phyloP scores from a whole-genome alignment of 2,797 vertebrate genomes.

The Aplochiton taeniatus region DNA sequence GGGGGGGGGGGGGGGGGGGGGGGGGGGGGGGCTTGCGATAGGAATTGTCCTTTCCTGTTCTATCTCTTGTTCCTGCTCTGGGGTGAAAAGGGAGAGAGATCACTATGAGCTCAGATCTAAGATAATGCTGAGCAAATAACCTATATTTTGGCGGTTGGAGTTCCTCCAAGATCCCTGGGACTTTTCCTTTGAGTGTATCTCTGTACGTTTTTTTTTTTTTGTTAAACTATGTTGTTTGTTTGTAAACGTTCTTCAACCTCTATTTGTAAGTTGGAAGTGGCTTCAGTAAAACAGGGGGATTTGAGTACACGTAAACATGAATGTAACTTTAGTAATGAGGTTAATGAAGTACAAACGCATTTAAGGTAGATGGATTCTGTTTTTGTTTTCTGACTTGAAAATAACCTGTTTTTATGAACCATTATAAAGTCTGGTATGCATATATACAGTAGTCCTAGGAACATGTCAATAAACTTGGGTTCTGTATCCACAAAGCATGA shows the following conservation, averaged over 20 bases:
- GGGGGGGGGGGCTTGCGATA: conserved; percentile 39
- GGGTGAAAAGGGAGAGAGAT: conserved; percentile 34
- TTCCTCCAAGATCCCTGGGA: conserved; percentile 63
- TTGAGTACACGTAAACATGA: conserved; percentile 77
- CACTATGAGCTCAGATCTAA: conserved; percentile 61
- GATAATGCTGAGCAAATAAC: conserved; percentile 64
- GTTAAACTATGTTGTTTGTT: conserved; percentile 75
- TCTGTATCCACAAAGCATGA: conserved; percentile 83
- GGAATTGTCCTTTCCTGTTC: conserved; percentile 48
- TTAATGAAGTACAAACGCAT: conserved; percentile 79
- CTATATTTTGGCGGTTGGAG: conserved; percentile 64
- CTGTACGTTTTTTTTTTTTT: conserved; percentile 63
- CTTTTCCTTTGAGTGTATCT: conserved; percentile 59
- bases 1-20: conserved; percentile 2
- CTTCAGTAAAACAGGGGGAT: conserved; percentile 67
- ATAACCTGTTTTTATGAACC: conserved; percentile 78
- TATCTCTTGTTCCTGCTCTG: conserved; percentile 37
- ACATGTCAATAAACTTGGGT: conserved; percentile 82
- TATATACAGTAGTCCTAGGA: conserved; percentile 85
- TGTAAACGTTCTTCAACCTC: conserved; percentile 61
- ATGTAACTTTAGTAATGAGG: conserved; percentile 84
- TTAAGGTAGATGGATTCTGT: conserved; percentile 76
- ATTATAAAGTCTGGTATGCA: conserved; percentile 80
- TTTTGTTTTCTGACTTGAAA: conserved; percentile 70
- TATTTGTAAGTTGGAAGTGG: conserved; percentile 71